These are phyloP conservation scores for Euwallacea similis DNA, from an alignment of 1,140 invertebrate genomes.

Conservation along the genomic window DNA sequence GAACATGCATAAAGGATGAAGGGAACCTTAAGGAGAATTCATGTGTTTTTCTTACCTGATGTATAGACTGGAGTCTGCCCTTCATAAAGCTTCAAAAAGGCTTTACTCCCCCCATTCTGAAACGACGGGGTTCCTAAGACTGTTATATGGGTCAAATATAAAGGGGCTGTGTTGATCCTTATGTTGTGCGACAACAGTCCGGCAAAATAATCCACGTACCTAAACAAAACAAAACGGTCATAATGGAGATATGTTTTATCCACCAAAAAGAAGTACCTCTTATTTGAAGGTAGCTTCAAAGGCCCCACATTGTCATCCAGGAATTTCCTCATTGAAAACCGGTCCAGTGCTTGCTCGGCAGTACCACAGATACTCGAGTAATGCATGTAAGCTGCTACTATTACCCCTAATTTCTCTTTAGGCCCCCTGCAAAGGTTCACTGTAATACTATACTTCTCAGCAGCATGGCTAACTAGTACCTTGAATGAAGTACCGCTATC, in stretches of 20 bases:
- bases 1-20: no score
- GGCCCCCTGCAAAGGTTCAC: conserved; percentile 59
- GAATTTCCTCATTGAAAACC: conserved; percentile 89
- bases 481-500: conserved; percentile 85
- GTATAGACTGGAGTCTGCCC: conserved; percentile 87
- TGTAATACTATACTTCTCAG: background rate
- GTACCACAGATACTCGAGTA: conserved; percentile 90
- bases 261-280: conserved; percentile 64
- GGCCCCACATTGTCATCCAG: conserved; percentile 84
- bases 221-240: conserved; percentile 52
- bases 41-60: conserved; percentile 58
- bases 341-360: conserved; percentile 85
- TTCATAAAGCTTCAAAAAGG: conserved; percentile 82
- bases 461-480: conserved; percentile 57
- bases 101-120: conserved; percentile 71
- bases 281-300: conserved; percentile 83
- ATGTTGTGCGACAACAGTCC: conserved; percentile 86
- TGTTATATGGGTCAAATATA: conserved; percentile 85
- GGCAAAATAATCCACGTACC: conserved; percentile 87
- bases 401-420: conserved; percentile 79
- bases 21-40: background rate
- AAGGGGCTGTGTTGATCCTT: conserved; percentile 80
- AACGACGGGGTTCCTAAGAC: conserved; percentile 82
- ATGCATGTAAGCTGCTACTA: conserved; percentile 91
- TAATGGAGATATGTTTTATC: conserved; percentile 3